Evolutionary conservation across 1,140 invertebrate genomes (phyloP), one percentile per base, ranked within the genome.

Genomic region (Camponotus pennsylvanicus): DNA sequence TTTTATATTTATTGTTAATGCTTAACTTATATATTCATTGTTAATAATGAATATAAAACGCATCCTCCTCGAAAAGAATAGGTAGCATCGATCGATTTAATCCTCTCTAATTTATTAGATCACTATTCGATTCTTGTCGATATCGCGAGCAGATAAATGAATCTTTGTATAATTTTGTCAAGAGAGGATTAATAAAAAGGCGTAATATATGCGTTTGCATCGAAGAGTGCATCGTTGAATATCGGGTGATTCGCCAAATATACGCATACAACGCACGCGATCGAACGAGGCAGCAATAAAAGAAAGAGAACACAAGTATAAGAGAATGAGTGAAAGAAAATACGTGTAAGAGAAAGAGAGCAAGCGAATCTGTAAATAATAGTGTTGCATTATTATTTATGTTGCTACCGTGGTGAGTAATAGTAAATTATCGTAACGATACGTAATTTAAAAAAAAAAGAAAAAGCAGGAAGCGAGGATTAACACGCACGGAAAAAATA

Each of bases 381-480:
- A 91, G 91, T 92, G 93, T 93, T 92, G 90, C 91, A 92, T 94
- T 93, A 92, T 93, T 93, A 94, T 94, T 94, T 94, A 94, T 94
- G 92, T 94, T 93, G 90, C 90, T 92, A 89, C 86, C 89, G 91
- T 75, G 86, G 88, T 90, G 91, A 89, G 88, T 91, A 91, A 88
- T 93, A 93, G 93, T 91, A 89, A 92, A 89, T 90, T 93, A 92
- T 88, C 91, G 82, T 93, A 93, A 93, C 88, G 87, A 92, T 89
- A 92, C 89, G 91, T 94, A 93, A 92, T 92, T 93, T 92, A 92
- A 91, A 92, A 37, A 89, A 82, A 61, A 66, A 73, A 87, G 79
- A 37, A 84, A 84, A 61, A 87, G 80, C n/a, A 55, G 34, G 78
- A 52, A 37, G 52, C 59, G 64, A 78, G 52, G 76, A 69, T 70